phyloP scores from a whole-genome alignment of 1,140 invertebrate genomes.

The Ladona fulva region DNA sequence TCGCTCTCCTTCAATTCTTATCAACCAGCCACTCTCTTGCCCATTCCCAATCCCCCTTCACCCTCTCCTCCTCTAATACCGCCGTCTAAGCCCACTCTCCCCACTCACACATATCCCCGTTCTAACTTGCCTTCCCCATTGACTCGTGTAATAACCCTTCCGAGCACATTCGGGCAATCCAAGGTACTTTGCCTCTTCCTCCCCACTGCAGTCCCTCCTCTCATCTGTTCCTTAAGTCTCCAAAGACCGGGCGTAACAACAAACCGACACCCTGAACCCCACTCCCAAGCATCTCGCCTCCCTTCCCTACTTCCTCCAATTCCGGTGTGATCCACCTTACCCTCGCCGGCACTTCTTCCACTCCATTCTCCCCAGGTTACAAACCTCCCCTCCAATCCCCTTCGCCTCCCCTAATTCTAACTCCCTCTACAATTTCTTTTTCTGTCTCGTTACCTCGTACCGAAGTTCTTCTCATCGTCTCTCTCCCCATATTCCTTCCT shows the following conservation, averaged over 20 bases:
- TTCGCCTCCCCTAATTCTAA: too few relatives aligned
- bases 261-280: not conserved
- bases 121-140: constrained; percentile 5
- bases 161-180: not conserved
- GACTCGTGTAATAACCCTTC: not conserved
- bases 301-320: not conserved
- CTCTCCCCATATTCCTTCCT: not conserved
- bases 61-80: too few relatives aligned
- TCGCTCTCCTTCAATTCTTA: too few relatives aligned
- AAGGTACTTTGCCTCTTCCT: not conserved
- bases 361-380: not conserved
- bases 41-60: too few relatives aligned
- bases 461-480: too few relatives aligned
- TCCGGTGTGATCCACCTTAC: not conserved
- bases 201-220: not conserved
- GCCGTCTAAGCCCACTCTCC: too few relatives aligned
- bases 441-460: too few relatives aligned
- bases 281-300: not conserved
- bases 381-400: not conserved
- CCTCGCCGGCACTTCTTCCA: not conserved
- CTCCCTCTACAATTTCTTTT: too few relatives aligned
- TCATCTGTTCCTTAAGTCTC: not conserved
- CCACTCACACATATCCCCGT: too few relatives aligned
- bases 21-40: too few relatives aligned
- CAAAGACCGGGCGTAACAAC: not conserved